phyloP scores from a whole-genome alignment of 2,797 vertebrate species.

The Balearica regulorum region DNA sequence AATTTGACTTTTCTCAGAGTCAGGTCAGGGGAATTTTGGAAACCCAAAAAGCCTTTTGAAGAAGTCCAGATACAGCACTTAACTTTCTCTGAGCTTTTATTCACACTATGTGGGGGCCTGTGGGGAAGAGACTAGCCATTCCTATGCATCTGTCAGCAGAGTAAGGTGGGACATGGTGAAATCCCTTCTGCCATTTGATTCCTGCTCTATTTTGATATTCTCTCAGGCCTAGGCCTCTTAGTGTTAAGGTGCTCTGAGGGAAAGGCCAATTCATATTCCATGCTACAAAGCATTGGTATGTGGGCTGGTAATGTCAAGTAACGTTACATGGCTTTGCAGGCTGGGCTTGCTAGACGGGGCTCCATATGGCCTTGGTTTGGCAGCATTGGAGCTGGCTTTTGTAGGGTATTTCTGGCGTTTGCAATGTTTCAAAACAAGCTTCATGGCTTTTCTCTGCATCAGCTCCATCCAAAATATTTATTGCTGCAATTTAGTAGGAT shows the following conservation, averaged over 20 bases:
- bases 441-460: slow-evolving; percentile 10
- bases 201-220: background rate
- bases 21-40: background rate
- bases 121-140: background rate
- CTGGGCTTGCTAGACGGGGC: background rate
- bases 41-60: background rate
- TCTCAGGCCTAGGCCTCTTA: background rate
- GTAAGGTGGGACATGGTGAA: background rate
- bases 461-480: slow-evolving; percentile 47
- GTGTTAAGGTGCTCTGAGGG: background rate
- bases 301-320: background rate
- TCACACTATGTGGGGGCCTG: background rate
- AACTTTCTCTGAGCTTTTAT: background rate
- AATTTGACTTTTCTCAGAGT: background rate
- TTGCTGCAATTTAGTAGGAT: slow-evolving; percentile 32
- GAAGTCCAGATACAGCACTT: background rate
- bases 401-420: slow-evolving; percentile 10
- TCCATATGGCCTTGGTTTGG: slow-evolving; percentile 46
- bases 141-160: background rate
- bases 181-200: background rate
- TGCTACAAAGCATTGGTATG: background rate
- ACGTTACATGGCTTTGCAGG: background rate
- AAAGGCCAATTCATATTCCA: background rate
- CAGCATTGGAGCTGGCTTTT: background rate
- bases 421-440: slow-evolving; percentile 32